Base-by-base conservation (phyloP, 2,113 vertebrate species). In the Syngnathoides biaculeatus region DNA sequence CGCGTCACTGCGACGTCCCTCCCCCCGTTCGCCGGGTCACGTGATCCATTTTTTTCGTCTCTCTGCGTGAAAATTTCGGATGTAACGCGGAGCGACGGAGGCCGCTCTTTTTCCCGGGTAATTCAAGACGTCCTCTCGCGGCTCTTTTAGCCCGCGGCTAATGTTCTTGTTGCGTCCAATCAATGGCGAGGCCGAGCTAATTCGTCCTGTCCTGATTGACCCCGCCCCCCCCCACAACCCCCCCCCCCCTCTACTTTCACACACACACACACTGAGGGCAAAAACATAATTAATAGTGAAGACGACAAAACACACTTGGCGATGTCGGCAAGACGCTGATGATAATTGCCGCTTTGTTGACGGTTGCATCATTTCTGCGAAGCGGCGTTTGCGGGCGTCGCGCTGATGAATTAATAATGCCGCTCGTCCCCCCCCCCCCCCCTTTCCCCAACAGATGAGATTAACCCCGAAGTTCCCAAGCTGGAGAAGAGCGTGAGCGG, bases 401-500 rank as follows among this genome's bases (percentile, higher is more conserved):
- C 79, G 66, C 52, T 82, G 81, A 86, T 86, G 70, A 81, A 79
- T 80, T 78, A 78, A 83, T 83, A 85, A 80, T 74, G 71, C 55
- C n/a, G n/a, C n/a, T n/a, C n/a, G n/a, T n/a, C n/a, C n/a, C n/a
- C n/a, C n/a, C n/a, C n/a, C n/a, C n/a, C n/a, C n/a, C n/a, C n/a
- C 43, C 79, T 74, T 78, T 65, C 57, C 19, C 78, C 27, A 75
- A 0, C 86, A 98, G 96, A 96, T 71, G 92, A 96, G 81, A 97
- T 95, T 86, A 95, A 94, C 85, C 94, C 94, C 0, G 94, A 95
- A 90, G 92, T 95, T 82, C 95, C 96, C 77, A 98, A 98, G 71
- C 91, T 98, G 89, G 96, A 98, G 93, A 97, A 98, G 85, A 98
- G 96, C 57, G 94, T 98, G 82, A 98, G 95, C 0, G 96, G 96